Base-by-base conservation (phyloP, 1,140 invertebrate genomes). In the Aphelinus certus region DNA sequence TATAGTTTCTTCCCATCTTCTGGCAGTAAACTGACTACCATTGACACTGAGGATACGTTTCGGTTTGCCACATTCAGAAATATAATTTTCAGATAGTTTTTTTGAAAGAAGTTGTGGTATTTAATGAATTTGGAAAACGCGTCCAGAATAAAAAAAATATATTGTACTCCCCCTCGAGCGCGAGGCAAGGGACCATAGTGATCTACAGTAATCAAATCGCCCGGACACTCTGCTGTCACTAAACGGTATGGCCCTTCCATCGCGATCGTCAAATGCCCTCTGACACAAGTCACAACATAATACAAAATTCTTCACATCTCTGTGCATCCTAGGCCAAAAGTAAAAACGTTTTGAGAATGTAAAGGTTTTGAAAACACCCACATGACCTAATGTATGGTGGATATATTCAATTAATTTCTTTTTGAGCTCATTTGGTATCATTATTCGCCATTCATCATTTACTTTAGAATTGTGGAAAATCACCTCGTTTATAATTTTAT, bases 1-100 rank as follows among this genome's bases (percentile, higher is more conserved):
- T 56, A 85, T 71, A n/a, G n/a, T 75, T 75, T 53, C 26, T 75
- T 73, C 62, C 80, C 80, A 82, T 26, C 73, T 61, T 0, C 42
- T 5, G 3, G 77, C 76, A 2, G 77, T 78, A 60, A 82, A 80
- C 45, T 81, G 78, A 3, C 75, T 79, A 0, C 79, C 79, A 57
- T 81, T 79, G 46, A 81, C 80, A n/a, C 74, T 78, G 3, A 80
- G 62, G 10, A 80, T 77, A 0, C 49, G 7, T 45, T 68, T 63
- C 1, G 69, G 70, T 58, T 77, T 78, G n/a, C 78, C 79, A 10
- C 77, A 56, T 48, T 77, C 47, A 26, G 3, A 57, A 71, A 86
- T 77, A 46, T 87, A 74, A 62, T 77, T 73, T 3, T 79, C 70
- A 1, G 76, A 47, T 6, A 81, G 64, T 46, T 46, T 68, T n/a